Percentiles rank a stretch among this genome's conserved stretches.
Conservation (phyloP, 2,797 vertebrate species). For the Leuciscus waleckii region DNA sequence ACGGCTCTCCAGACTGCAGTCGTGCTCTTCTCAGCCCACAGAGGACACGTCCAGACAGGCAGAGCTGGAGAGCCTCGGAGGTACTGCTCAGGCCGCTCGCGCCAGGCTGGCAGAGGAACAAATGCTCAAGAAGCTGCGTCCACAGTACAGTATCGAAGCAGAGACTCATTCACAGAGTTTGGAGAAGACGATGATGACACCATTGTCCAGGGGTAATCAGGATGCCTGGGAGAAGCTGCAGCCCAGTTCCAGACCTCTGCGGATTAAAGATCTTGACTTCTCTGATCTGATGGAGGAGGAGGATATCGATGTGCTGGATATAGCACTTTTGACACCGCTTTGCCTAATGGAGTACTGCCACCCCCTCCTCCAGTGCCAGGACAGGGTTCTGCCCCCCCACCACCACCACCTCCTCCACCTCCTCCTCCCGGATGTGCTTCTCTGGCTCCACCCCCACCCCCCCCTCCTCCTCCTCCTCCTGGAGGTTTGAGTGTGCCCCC, state of each 20-base stretch:
- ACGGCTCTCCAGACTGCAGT: slow-evolving; percentile 56
- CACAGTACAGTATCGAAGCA: slow-evolving; percentile 81
- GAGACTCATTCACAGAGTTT: slow-evolving; percentile 78
- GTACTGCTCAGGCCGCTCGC: slow-evolving; percentile 68
- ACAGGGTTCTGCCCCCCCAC: slow-evolving; percentile 55
- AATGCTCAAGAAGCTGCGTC: slow-evolving; percentile 65
- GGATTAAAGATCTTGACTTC: slow-evolving; percentile 95
- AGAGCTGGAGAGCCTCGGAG: slow-evolving; percentile 72
- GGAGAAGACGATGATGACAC: slow-evolving; percentile 78
- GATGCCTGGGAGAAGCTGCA: slow-evolving; percentile 78
- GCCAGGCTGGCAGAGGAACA: slow-evolving; percentile 72
- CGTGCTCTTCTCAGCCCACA: neutral
- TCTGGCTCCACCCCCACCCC: slow-evolving; percentile 63
- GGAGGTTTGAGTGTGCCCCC: slow-evolving; percentile 25
- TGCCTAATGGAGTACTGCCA: slow-evolving; percentile 59
- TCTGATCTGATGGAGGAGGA: slow-evolving; percentile 95
- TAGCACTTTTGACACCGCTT: slow-evolving; percentile 67
- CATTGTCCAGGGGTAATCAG: slow-evolving; percentile 72
- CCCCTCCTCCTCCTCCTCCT: slow-evolving; percentile 59
- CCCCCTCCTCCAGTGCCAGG: slow-evolving; percentile 52
- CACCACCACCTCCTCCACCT: slow-evolving; percentile 56
- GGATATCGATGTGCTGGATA: slow-evolving; percentile 87
- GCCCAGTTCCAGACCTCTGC: slow-evolving; percentile 75
- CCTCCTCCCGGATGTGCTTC: slow-evolving; percentile 43
- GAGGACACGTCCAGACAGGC: slow-evolving; percentile 70